Evolutionary conservation across 2,797 vertebrate species (phyloP), one percentile per base, ranked within the genome.

Genomic region (Nannoperca obscura): DNA sequence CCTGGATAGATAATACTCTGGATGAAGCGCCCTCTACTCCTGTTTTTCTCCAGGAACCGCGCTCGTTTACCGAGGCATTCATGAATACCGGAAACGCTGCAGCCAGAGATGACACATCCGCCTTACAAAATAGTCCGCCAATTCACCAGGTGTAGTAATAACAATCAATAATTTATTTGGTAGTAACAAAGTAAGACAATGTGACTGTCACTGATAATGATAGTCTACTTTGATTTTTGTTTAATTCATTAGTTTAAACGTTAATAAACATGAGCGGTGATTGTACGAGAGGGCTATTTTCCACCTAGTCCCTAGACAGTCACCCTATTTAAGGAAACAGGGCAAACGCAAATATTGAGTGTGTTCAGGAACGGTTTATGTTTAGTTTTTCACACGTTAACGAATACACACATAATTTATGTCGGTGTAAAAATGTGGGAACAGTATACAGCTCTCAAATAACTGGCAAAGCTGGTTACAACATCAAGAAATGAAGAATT

Each of bases 101-200:
- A 8, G 59, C 38, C 71, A 13, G 1, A 15, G 5, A 2, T 0
- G 74, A 82, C 60, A 66, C 91, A 75, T 95, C 91, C 94, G 94
- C 93, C 60, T 38, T n/a, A 85, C 22, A 52, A 95, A 92, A 54
- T 95, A 96, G 94, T 93, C 55, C 94, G 11, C 15, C 17, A 24
- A 44, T 38, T 53, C 3, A 20, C 22, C 67, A 60, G 15, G 42
- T 55, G 71, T 5, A 17, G 13, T 7, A 32, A 36, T 53, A 38
- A 8, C 27, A 17, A n/a, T 58, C 14, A 75, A 9, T 27, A 2
- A 20, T 36, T 19, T 24, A 0, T 17, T 15, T 5, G 0, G 12
- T 15, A 20, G 24, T 19, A 32, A 22, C 12, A 12, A 36, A 15
- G 19, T 52, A 46, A 54, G 1, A 46, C 17, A 22, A 17, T 8